phyloP scores from a whole-genome alignment of 2,888 invertebrate genomes.

The Scaptomyza parva region DNA sequence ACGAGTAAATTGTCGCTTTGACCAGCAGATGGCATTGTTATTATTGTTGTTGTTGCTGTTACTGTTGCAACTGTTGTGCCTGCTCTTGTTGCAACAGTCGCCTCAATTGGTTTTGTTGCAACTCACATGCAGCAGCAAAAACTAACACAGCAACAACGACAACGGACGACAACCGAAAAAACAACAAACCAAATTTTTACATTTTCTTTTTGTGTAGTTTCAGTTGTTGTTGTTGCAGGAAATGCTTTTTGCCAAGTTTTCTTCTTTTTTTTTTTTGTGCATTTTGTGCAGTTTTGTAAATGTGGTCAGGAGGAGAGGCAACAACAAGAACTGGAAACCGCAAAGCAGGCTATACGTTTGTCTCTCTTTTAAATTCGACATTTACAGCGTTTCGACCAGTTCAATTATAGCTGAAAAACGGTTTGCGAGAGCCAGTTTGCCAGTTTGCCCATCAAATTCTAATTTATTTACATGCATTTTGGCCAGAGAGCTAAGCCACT shows the following conservation, averaged over 20 bases:
- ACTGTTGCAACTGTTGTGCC: slow-evolving; percentile 1
- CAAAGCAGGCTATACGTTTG: slow-evolving; percentile 27
- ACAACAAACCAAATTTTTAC: slow-evolving; percentile 26
- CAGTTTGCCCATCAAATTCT: slow-evolving; percentile 56
- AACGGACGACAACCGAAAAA: slow-evolving; percentile 7
- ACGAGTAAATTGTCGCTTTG: slow-evolving; percentile 78
- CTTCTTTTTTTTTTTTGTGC: slow-evolving; percentile 14
- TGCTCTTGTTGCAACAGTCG: slow-evolving; percentile 39
- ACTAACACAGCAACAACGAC: slow-evolving; percentile 9
- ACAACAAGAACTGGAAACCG: slow-evolving; percentile 9
- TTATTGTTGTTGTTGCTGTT: slow-evolving; percentile 1
- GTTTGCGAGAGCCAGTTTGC: slow-evolving; percentile 12
- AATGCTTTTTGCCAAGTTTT: slow-evolving; percentile 43
- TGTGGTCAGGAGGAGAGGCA: slow-evolving; percentile 24
- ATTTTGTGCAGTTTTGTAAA: slow-evolving; percentile 37
- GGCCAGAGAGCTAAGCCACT: slow-evolving; percentile 28
- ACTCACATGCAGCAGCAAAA: slow-evolving; percentile 17
- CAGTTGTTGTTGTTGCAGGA: slow-evolving; percentile 19
- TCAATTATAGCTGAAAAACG: slow-evolving; percentile 51
- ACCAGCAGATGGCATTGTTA: slow-evolving; percentile 47
- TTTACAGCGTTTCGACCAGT: slow-evolving; percentile 50
- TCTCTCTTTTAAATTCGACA: slow-evolving; percentile 21
- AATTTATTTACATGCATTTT: slow-evolving; percentile 75
- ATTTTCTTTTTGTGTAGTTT: slow-evolving; percentile 16
- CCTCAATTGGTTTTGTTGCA: slow-evolving; percentile 36